Evolutionary conservation across 1,140 invertebrate species (phyloP).

Genomic region (Alviniconcha marisindica): DNA sequence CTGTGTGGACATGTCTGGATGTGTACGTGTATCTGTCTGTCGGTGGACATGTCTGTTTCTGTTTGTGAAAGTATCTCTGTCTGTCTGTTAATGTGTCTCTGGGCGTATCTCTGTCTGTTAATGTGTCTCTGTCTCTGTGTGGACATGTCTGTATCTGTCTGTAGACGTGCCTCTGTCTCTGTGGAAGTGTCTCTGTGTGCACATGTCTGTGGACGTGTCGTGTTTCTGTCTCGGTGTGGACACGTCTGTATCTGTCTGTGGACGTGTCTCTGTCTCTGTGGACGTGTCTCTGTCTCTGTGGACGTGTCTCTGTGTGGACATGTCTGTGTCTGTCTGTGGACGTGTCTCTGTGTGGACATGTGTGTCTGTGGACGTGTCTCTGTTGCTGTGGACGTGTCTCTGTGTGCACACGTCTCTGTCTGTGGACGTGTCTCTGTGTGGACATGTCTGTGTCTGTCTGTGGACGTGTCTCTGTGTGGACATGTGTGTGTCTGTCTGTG

Average conservation of each 20-base stretch:
- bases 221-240: not conserved
- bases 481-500: slow-evolving; percentile 6
- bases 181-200: not conserved
- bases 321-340: not conserved
- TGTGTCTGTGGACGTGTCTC: not conserved
- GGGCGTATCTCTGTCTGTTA: not conserved
- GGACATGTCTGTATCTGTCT: not conserved
- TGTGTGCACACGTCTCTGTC: not conserved
- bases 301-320: not conserved
- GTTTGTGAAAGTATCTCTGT: too few relatives aligned
- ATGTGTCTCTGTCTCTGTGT: not conserved
- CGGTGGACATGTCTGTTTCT: too few relatives aligned
- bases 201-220: not conserved
- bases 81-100: not conserved
- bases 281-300: not conserved
- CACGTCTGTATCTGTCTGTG: too few relatives aligned
- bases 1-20: not conserved
- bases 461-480: not conserved
- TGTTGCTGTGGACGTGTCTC: not conserved
- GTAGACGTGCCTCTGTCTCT: not conserved
- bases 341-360: not conserved
- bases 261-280: not conserved
- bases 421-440: not conserved
- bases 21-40: not conserved
- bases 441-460: not conserved